Conservation (phyloP, 2,797 vertebrate species). For the Myripristis murdjan region DNA sequence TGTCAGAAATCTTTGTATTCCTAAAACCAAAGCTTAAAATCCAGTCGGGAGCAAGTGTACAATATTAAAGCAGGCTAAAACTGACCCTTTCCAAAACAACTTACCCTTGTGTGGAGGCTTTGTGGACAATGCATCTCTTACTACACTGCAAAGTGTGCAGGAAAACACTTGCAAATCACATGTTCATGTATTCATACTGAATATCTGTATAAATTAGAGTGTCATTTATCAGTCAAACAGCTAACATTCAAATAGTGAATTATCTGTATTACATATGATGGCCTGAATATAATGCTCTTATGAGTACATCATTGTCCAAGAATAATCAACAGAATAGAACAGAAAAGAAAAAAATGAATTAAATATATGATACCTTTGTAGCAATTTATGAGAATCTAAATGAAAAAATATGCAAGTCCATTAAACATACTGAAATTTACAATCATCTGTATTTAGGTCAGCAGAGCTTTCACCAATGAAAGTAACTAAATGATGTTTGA, state of each 20-base stretch:
- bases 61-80: constrained; percentile 29
- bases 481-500: constrained; percentile 57
- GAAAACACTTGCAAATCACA: constrained; percentile 51
- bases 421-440: constrained; percentile 12
- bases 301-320: constrained; percentile 5
- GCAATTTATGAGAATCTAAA: constrained; percentile 33
- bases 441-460: constrained; percentile 55
- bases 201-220: constrained; percentile 50
- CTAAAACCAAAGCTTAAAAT: constrained; percentile 5
- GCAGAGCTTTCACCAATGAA: constrained; percentile 55
- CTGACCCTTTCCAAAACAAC: constrained; percentile 45
- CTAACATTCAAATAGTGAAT: constrained; percentile 38
- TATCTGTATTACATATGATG: constrained; percentile 52
- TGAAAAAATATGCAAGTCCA: constrained; percentile 28
- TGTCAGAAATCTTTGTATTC: background rate
- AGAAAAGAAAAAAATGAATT: background rate
- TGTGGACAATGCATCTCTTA: constrained; percentile 51
- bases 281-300: constrained; percentile 22
- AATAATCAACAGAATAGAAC: background rate
- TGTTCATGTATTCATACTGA: constrained; percentile 55
- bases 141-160: constrained; percentile 32
- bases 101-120: constrained; percentile 45
- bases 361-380: background rate
- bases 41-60: constrained; percentile 26
- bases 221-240: constrained; percentile 52